Evolutionary conservation across 2,113 vertebrate genomes (phyloP), one percentile per base, ranked within the genome.

Genomic region (Leptobrachium leishanense): DNA sequence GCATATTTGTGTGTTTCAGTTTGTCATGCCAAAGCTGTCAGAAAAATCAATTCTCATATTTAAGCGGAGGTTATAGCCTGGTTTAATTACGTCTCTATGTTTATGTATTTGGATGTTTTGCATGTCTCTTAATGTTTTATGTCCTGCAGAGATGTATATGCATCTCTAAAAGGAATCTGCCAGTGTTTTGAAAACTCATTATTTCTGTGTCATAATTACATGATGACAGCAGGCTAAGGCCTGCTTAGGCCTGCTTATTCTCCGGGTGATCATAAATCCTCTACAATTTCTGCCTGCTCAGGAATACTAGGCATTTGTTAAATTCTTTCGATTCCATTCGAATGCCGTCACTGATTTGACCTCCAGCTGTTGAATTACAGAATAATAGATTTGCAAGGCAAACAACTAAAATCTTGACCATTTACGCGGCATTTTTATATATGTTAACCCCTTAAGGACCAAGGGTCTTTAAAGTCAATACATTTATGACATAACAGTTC

Each of bases 321-420:
- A 68, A 79, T 79, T 72, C 13, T 43, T 79, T 54, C 40, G 53
- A 65, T 66, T 66, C 77, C 39, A 72, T 63, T 53, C 7, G 42
- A n/a, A 12, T 65, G 13, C 15, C 62, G 63, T 79, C 68, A 71
- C 40, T 6, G 39, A 3, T 63, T 13, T 44, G 68, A 78, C 46
- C 11, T 72, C 69, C 77, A 72, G 57, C 71, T 79, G 77, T 72
- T 43, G 13, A 72, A 55, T 55, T 72, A 11, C 69, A 15, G 6
- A 57, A 13, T 8, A 65, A 41, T 31, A 76, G 75, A 76, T 31
- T 55, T 55, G 9, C 41, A 3, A 2, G 1, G 12, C 10, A 54
- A 42, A 67, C 7, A 13, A 15, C 55, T 8, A 15, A 59, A 41
- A 44, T 44, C 40, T 68, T 59, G 31, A 31, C 50, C 11, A 12